Evolutionary conservation across 2,113 vertebrate genomes (phyloP), one percentile per base, ranked within the genome.

Genomic region (Ochotona princeps): DNA sequence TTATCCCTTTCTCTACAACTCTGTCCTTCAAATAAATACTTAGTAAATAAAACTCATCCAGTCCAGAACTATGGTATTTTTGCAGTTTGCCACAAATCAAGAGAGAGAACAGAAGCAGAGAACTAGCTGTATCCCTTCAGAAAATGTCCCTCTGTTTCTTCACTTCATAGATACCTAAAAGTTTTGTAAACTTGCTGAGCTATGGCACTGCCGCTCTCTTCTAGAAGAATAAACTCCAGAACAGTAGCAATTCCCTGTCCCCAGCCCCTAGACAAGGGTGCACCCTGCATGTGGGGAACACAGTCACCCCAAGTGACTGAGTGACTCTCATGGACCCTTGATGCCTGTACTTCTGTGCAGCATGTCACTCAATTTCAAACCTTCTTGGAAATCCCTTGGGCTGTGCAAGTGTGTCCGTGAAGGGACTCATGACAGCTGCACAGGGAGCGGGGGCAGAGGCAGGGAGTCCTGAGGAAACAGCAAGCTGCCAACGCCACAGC

Each of bases 231-330:
- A 89, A 32, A 74, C 82, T 35, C 44, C 35, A 44, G 66, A 51
- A 60, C 69, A 30, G 49, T 25, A 82, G 70, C 26, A 88, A 90
- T 88, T 78, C 17, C 23, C 84, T 35, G 84, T 87, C 23, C 69
- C 28, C 49, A 85, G 94, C 70, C 89, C 32, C 85, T 91, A 86
- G 92, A 84, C 47, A 63, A 38, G 89, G 25, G 90, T 67, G 67
- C 15, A 44, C 32, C n/a, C 54, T 66, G 35, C 88, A 87, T 76
- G 92, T 44, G 94, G 28, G 26, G 35, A 75, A 74, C 21, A 32
- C 3, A 23, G n/a, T 2, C 18, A 63, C 57, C 83, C 60, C 0
- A 2, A 49, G 23, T n/a, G 30, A 87, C 21, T 38, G 28, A 89
- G 57, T 32, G 32, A 67, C 35, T 47, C 79, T n/a, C 35, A 44